These are phyloP conservation scores for Trisateles emortualis DNA, from an alignment of 2,888 invertebrate genomes.

Conservation along the genomic window DNA sequence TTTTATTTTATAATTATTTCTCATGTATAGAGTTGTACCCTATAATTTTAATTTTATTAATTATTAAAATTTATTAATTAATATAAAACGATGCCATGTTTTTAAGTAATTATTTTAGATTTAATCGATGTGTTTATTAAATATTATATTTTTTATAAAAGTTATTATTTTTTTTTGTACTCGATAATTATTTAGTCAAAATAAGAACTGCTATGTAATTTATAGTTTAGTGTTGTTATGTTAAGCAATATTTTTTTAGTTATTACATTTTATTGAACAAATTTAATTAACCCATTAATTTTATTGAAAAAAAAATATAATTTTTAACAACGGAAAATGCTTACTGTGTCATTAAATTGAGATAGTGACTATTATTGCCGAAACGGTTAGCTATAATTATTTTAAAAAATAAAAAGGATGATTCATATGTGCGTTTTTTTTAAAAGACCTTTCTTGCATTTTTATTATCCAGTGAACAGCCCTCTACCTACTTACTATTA, in stretches of 20 bases:
- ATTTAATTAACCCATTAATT: slow-evolving; percentile 74
- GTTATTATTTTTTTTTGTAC: slow-evolving; percentile 82
- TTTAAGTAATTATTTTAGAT: slow-evolving; percentile 76
- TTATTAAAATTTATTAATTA: slow-evolving; percentile 61
- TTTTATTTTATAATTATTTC: slow-evolving; percentile 44
- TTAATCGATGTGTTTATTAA: slow-evolving; percentile 80
- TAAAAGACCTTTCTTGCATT: slow-evolving; percentile 7
- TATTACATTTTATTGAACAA: slow-evolving; percentile 74
- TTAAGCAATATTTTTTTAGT: slow-evolving; percentile 71
- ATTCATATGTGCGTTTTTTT: slow-evolving; percentile 78
- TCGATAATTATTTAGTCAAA: slow-evolving; percentile 71
- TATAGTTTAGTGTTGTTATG: slow-evolving; percentile 83
- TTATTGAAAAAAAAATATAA: slow-evolving; percentile 57
- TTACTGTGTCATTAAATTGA: slow-evolving; percentile 84
- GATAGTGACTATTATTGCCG: slow-evolving; percentile 86
- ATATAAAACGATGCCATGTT: slow-evolving; percentile 83
- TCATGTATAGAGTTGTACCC: slow-evolving; percentile 55
- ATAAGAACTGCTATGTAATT: slow-evolving; percentile 75
- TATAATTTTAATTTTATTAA: slow-evolving; percentile 48
- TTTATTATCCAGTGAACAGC: background rate
- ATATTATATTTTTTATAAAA: slow-evolving; percentile 85
- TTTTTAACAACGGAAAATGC: slow-evolving; percentile 85
- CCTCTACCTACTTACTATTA: too few relatives aligned
- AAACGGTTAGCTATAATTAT: slow-evolving; percentile 88
- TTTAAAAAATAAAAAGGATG: slow-evolving; percentile 87